Percentiles rank a stretch among this genome's conserved stretches.
These are phyloP conservation scores for Falcaria lacertinaria DNA, from an alignment of 2,888 invertebrate species.

Conservation along the genomic window DNA sequence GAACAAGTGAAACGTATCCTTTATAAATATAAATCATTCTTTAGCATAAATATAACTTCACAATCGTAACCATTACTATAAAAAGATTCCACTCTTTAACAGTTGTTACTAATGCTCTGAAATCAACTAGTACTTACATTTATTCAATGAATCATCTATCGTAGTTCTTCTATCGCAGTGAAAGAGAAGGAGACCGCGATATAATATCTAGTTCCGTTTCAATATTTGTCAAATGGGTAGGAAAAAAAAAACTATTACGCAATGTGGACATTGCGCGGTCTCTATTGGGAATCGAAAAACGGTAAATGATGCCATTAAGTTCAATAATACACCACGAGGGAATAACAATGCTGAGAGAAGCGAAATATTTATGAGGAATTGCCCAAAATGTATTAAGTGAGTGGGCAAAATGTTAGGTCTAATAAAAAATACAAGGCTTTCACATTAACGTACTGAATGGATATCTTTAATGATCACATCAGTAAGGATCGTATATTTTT, in stretches of 20 bases:
- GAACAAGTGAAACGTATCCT: background rate
- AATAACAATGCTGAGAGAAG: slow-evolving; percentile 37
- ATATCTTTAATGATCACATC: background rate
- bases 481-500: no score
- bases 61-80: slow-evolving; percentile 40
- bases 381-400: background rate
- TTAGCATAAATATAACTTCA: slow-evolving; percentile 50
- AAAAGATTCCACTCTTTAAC: slow-evolving; percentile 21
- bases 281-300: slow-evolving; percentile 55
- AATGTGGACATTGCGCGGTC: slow-evolving; percentile 35
- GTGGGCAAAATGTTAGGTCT: background rate
- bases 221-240: slow-evolving; percentile 59
- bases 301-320: slow-evolving; percentile 72
- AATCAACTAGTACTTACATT: background rate
- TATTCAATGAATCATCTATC: background rate
- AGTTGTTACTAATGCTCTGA: slow-evolving; percentile 32
- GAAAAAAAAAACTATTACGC: slow-evolving; percentile 48
- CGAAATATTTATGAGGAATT: slow-evolving; percentile 37
- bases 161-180: background rate
- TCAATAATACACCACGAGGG: slow-evolving; percentile 64
- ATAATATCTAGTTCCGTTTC: slow-evolving; percentile 27
- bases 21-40: slow-evolving; percentile 54
- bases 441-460: no score
- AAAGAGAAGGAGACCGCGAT: background rate
- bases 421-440: no score